Evolutionary conservation across 2,113 vertebrate genomes (phyloP).

Genomic region (Heterotilapia buettikoferi): DNA sequence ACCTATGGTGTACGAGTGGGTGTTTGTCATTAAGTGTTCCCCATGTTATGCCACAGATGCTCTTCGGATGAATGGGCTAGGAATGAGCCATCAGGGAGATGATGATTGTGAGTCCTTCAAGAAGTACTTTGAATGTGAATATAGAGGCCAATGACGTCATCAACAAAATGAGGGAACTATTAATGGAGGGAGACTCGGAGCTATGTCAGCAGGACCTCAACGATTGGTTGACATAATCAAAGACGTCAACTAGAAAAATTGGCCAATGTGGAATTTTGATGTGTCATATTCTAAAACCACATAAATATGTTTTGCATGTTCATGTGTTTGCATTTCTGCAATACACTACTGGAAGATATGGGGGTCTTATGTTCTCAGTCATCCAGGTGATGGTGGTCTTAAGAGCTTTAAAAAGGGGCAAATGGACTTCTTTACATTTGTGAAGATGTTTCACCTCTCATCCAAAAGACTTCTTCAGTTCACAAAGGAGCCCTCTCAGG

Average conservation of each 20-base stretch:
- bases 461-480: background rate
- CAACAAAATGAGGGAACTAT: background rate
- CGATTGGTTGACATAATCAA: background rate
- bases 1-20: background rate
- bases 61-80: background rate
- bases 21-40: background rate
- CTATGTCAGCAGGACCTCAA: background rate
- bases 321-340: background rate
- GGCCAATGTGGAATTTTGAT: background rate
- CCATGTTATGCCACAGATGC: background rate
- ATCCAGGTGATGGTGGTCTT: background rate
- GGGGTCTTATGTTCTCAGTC: background rate
- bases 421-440: background rate
- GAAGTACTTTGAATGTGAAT: background rate
- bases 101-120: background rate
- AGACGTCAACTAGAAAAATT: background rate
- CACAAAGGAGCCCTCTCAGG: background rate
- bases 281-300: background rate
- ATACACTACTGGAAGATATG: background rate
- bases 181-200: background rate
- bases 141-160: background rate
- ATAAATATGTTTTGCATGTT: background rate
- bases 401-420: background rate
- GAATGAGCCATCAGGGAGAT: background rate
- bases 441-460: background rate